These are phyloP conservation scores for Pemphredon lugubris DNA, from an alignment of 2,888 invertebrate genomes.

Conservation along the genomic window DNA sequence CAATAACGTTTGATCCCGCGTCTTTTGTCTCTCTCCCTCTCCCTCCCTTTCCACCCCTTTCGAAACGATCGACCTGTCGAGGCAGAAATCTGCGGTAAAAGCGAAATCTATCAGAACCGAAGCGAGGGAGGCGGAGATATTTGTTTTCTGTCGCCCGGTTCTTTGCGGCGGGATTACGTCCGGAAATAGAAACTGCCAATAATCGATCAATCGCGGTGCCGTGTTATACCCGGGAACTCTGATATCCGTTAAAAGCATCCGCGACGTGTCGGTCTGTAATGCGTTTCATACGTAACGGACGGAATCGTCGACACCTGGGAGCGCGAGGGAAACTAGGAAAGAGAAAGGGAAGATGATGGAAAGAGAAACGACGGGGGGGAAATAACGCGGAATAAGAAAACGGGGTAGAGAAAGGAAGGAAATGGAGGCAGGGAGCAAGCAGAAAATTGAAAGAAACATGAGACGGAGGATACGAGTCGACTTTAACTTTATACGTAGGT, in stretches of 20 bases:
- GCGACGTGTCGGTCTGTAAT: conserved; percentile 53
- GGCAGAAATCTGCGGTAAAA: neutral
- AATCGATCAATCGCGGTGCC: conserved; percentile 46
- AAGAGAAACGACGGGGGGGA: neutral
- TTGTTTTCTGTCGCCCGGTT: conserved; percentile 38
- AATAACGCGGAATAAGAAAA: neutral
- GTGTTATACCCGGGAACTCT: conserved; percentile 34
- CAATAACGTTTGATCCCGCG: neutral
- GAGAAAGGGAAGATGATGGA: neutral
- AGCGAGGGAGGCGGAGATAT: conserved; percentile 18
- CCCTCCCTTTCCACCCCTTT: neutral
- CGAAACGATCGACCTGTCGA: neutral
- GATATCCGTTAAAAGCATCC: conserved; percentile 59
- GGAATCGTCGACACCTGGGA: conserved; percentile 19
- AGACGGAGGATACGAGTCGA: too few species aligned
- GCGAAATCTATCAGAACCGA: neutral
- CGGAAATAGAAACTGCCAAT: conserved; percentile 58
- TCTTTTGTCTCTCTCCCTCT: too few species aligned
- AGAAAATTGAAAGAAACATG: neutral
- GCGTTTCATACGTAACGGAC: conserved; percentile 52
- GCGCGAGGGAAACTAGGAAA: neutral
- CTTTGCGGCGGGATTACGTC: conserved; percentile 22
- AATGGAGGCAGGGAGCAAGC: neutral
- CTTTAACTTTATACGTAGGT: too few species aligned
- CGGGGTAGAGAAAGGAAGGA: neutral